Base-by-base conservation (phyloP, 2,113 vertebrate species). In the Rhea pennata region DNA sequence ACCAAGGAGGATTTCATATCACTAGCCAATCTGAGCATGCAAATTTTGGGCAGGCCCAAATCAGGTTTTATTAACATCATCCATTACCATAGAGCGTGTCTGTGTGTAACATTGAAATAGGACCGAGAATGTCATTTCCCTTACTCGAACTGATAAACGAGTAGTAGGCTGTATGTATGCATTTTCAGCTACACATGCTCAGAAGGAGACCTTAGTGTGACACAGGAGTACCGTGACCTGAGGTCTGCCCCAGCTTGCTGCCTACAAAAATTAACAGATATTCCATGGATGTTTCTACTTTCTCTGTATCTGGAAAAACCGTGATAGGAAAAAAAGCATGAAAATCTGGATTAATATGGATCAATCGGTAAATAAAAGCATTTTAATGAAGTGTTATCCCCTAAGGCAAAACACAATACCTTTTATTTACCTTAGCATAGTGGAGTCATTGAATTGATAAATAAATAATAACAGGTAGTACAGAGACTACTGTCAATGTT, bases 311-410 rank as follows among this genome's bases (percentile, higher is more conserved):
- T 54, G 23, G 44, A 73, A 66, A 72, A 44, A 12, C 17, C 29
- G n/a, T 62, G 59, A 26, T 50, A 27, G 46, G 21, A 81, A 75
- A 19, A 8, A 82, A 84, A 93, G 33, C 33, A 23, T 39, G 62
- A 59, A 74, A 39, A 91, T 95, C 39, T 50, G 65, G 92, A 92
- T 93, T 93, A 93, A 84, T 86, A 92, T 86, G 46, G 39, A 64
- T 90, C 78, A 59, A 74, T 71, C 58, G 21, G 89, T 71, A 93
- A 93, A 95, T 76, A 92, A 92, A 92, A 84, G 24, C 81, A 46
- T 80, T 51, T 62, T 79, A 80, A 95, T 53, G 62, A 74, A 58
- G 2, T n/a, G 48, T 11, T 79, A 62, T 95, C 46, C 72, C 58
- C 51, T 31, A 20, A 4, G 50, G 69, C 39, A 72, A 67, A 81